Base-by-base conservation (phyloP, 2,113 vertebrate genomes). In the Eurypyga helias region DNA sequence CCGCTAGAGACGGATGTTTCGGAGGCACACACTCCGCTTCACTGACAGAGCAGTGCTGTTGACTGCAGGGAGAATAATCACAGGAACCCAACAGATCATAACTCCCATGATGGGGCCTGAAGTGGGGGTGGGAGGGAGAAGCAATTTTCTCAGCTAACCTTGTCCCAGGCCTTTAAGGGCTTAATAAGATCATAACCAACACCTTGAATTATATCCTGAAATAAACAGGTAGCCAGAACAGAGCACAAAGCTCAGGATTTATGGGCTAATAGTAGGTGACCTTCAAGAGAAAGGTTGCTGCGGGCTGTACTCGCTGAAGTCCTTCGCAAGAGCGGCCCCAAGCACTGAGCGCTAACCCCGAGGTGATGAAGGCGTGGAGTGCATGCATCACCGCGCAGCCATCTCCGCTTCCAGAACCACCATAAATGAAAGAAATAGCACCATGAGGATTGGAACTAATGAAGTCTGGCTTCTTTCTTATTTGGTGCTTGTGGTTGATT, bases 131-230 rank as follows among this genome's bases (percentile, higher is more conserved):
- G 67, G 64, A 86, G 28, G 28, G 51, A 82, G 86, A 97, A 96
- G 95, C 77, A 97, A 97, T 97, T 96, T 97, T 97, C 94, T 92
- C 79, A 69, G 70, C 81, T 97, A 96, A 96, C 85, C 86, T 97
- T 89, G 86, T 97, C 92, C 52, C 13, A 49, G 36, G 89, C 90
- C 83, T 95, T 65, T 87, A 64, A 93, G 80, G 48, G 25, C 65
- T 92, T 91, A 82, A 84, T 87, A 96, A 95, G 90, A 94, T 89
- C 93, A 82, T 95, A 95, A 95, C 89, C 86, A 91, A 97, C 89
- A 91, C 67, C 86, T 95, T 92, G 92, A 97, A 94, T 96, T 95
- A 95, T 87, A 95, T 72, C 93, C 80, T 94, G 96, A 97, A 95
- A 97, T 96, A 95, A 95, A 96, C 91, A 96, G 86, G 91, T 93